These are phyloP conservation scores for Sphenodon punctatus DNA, from an alignment of 2,797 vertebrate genomes.

Conservation along the genomic window DNA sequence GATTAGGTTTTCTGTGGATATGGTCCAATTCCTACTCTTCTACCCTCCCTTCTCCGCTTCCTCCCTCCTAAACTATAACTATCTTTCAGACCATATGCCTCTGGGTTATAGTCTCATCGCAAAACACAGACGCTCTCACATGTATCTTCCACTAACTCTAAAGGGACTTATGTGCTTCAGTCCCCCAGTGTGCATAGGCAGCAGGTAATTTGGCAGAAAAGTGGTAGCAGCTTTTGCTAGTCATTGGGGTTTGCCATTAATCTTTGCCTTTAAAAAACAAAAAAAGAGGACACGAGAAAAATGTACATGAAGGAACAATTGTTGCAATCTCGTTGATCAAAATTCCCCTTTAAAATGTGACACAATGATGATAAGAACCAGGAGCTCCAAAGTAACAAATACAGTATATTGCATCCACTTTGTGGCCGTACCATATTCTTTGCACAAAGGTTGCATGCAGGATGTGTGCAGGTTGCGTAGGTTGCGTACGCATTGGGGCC, in stretches of 20 bases:
- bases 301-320: background rate
- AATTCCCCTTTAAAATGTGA: conserved; percentile 11
- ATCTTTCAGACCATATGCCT: background rate
- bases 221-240: background rate
- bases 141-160: background rate
- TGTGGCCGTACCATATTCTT: too few relatives aligned
- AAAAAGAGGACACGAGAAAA: background rate
- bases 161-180: background rate
- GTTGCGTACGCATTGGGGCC: too few relatives aligned
- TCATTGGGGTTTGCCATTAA: background rate
- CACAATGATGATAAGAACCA: too few relatives aligned
- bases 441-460: too few relatives aligned
- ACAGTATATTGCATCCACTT: too few relatives aligned
- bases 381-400: background rate
- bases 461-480: too few relatives aligned
- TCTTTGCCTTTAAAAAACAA: background rate
- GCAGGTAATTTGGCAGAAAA: conserved; percentile 1
- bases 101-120: background rate
- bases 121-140: background rate
- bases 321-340: background rate
- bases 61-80: background rate
- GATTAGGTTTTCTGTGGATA: background rate
- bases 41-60: too few relatives aligned
- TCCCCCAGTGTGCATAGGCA: background rate
- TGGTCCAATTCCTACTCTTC: too few relatives aligned